Conservation (phyloP, 2,797 vertebrate genomes). For the Characodon lateralis region DNA sequence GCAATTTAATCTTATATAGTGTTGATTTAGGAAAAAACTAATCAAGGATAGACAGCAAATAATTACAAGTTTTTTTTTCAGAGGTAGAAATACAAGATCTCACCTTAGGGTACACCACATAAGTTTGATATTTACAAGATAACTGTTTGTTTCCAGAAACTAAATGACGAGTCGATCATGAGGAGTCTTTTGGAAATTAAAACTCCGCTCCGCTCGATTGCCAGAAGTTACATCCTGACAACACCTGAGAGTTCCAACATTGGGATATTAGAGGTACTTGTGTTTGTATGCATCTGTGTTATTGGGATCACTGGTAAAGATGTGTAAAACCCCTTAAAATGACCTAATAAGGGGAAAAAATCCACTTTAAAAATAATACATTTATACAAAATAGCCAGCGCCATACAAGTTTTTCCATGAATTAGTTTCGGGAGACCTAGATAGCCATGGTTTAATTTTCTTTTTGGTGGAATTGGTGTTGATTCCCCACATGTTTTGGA, state of each 20-base stretch:
- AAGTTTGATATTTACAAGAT: background rate
- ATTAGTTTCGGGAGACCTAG: background rate
- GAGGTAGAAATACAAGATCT: too few relatives aligned
- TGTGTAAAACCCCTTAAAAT: background rate
- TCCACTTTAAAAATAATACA: background rate
- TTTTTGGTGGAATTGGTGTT: background rate
- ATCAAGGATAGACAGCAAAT: too few relatives aligned
- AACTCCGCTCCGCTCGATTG: slow-evolving; percentile 54
- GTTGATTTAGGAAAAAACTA: too few relatives aligned
- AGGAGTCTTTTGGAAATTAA: slow-evolving; percentile 71
- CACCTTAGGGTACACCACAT: too few relatives aligned
- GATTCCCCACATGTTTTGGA: background rate
- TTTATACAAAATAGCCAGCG: too few relatives aligned
- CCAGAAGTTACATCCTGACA: slow-evolving; percentile 69
- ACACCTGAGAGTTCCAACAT: slow-evolving; percentile 71
- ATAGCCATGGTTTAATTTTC: background rate
- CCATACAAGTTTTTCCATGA: background rate
- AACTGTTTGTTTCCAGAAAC: slow-evolving; percentile 45
- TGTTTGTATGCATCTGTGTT: background rate
- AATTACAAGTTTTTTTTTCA: too few relatives aligned
- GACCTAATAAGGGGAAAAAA: background rate
- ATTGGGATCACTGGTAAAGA: background rate
- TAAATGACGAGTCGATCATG: slow-evolving; percentile 72
- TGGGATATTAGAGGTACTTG: slow-evolving; percentile 67
- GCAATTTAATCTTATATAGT: too few relatives aligned